Conservation (phyloP, 2,888 invertebrate genomes). For the Volucella inanis region DNA sequence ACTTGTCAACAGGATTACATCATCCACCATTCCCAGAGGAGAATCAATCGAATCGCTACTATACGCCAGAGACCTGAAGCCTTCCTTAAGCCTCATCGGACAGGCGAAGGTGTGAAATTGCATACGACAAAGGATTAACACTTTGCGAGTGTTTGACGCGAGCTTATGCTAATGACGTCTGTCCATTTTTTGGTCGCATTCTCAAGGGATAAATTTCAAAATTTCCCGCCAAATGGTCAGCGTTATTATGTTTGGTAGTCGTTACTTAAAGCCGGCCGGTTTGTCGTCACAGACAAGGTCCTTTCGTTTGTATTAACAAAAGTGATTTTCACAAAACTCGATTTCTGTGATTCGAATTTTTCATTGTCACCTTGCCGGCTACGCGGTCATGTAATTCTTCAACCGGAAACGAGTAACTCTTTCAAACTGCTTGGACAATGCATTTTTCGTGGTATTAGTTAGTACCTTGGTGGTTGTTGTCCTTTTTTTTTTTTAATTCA, state of each 20-base stretch:
- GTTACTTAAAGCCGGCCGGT: slow-evolving; percentile 3
- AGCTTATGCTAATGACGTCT: slow-evolving; percentile 51
- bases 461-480: slow-evolving; percentile 8
- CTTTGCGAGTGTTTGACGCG: slow-evolving; percentile 27
- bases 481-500: slow-evolving; percentile 60
- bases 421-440: background rate
- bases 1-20: slow-evolving; percentile 37
- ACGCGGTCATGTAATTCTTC: slow-evolving; percentile 30
- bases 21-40: slow-evolving; percentile 40
- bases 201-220: slow-evolving; percentile 13
- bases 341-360: slow-evolving; percentile 28
- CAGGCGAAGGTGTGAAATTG: slow-evolving; percentile 70
- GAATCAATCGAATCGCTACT: slow-evolving; percentile 22
- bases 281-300: slow-evolving; percentile 29
- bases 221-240: slow-evolving; percentile 46
- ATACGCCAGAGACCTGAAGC: slow-evolving; percentile 41
- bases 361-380: slow-evolving; percentile 58
- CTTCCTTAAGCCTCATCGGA: slow-evolving; percentile 47
- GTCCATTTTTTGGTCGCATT: slow-evolving; percentile 6
- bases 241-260: slow-evolving; percentile 6
- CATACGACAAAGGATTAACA: slow-evolving; percentile 65
- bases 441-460: background rate
- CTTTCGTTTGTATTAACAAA: slow-evolving; percentile 64
- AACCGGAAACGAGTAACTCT: slow-evolving; percentile 54
- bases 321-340: slow-evolving; percentile 58